Evolutionary conservation across 2,888 invertebrate species (phyloP), one percentile per base, ranked within the genome.

Genomic region (Bombyx huttoni): DNA sequence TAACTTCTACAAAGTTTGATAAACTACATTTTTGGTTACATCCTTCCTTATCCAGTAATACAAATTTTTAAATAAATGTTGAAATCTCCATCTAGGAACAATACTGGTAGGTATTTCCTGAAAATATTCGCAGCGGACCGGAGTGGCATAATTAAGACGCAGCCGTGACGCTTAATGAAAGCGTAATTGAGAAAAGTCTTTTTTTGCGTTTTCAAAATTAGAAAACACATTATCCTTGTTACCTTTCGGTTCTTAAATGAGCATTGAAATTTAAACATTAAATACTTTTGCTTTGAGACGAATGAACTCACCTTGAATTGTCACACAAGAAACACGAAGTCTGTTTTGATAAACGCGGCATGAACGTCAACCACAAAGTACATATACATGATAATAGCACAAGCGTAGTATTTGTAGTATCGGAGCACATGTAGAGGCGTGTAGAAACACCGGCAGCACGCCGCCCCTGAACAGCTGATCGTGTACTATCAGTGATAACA

Each of bases 401-500:
- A 73, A 73, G 68, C 81, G 81, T 81, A 82, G 81, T 79, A 78
- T 66, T 67, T 67, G 68, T 68, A 72, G 74, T 75, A 73, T 59
- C 63, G 65, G 60, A 73, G 68, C 81, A 81, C 84, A 81, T 78
- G 82, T 73, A 70, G 65, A 72, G 75, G 74, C 73, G 79, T 72
- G 75, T 65, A 76, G 66, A 57, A 55, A 59, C 55, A 60, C 64
- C 65, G 68, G 68, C 61, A 40, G 63, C 67, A 69, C 73, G 71
- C 71, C 72, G 68, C 60, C 70, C 66, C 61, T 71, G 73, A 78
- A 78, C 82, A 84, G 82, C 81, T 84, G 81, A 72, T 81, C 75
- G 65, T 65, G 61, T 51, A 60, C 52, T 52, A 53, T 40, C 51
- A 49, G 51, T 49, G 51, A 47, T 9, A 40, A 7, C 9, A 40